Base-by-base conservation (phyloP, 1,140 invertebrate species). In the Galleria mellonella region DNA sequence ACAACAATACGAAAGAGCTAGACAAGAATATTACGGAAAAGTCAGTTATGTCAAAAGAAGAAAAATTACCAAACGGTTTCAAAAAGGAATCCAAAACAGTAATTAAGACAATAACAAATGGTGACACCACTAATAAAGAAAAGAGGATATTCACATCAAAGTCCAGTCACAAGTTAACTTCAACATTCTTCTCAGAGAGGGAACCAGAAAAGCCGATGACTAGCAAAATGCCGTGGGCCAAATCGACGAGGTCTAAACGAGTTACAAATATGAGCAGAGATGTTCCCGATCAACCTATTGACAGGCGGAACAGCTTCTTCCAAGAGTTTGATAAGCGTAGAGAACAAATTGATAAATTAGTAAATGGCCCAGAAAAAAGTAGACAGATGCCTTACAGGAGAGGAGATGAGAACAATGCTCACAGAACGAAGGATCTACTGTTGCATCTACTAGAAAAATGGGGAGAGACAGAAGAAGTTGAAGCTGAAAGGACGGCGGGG, bases 391-490 rank as follows among this genome's bases (percentile, higher is more conserved):
- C 76, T 31, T 87, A 87, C 32, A 82, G 81, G 56, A 70, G 85
- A 52, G 82, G 77, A 9, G 81, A 86, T 50, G 83, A 86, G 49
- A 83, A 82, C 43, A 89, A 89, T 15, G 89, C 89, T 5, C 89
- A 89, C 47, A 91, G 90, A 50, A 92, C 92, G 7, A 93, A 94
- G 73, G 91, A 94, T 67, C 83, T 93, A 11, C 68, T 94, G 17
- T 64, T 94, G 11, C 90, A 92, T 72, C 74, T 94, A 32, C 67
- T 94, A 27, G 91, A 92, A 43, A 92, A 93, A 70, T 93, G 92
- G 91, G 91, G 91, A 1, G 90, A 92, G 35, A 87, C 66, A 49
- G 83, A 82, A 47, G 81, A 74, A 48, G 72, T 79, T 11, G 76
- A 78, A 61, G 77, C 76, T 2, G 68, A 81, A 43, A 71, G 83